These are phyloP conservation scores for Rhyacichthys aspro DNA, from an alignment of 2,797 vertebrate species.

Conservation along the genomic window DNA sequence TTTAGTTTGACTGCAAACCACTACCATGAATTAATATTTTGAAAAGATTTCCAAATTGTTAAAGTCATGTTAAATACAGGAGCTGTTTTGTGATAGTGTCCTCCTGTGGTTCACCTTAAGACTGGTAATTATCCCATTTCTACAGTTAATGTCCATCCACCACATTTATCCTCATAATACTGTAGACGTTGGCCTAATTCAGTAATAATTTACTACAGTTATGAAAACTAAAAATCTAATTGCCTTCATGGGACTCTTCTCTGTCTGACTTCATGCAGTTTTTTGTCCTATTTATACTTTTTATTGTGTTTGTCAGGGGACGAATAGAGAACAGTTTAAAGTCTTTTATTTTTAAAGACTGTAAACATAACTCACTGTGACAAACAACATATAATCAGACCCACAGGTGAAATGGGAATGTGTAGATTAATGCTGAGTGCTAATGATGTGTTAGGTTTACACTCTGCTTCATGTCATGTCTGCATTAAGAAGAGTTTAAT, in stretches of 20 bases:
- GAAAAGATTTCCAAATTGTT: too few relatives aligned
- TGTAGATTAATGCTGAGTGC: neutral
- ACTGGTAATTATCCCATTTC: too few relatives aligned
- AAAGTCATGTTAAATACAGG: too few relatives aligned
- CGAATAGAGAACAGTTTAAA: conserved; percentile 1
- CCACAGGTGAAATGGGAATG: neutral
- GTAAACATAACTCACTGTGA: conserved; percentile 2
- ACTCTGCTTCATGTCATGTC: too few relatives aligned
- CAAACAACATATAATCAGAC: conserved; percentile 8
- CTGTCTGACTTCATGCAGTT: neutral
- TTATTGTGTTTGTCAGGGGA: neutral
- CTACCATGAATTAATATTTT: too few relatives aligned
- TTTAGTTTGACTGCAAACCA: too few relatives aligned
- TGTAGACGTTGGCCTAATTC: neutral
- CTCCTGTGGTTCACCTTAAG: too few relatives aligned
- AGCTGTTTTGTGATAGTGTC: too few relatives aligned
- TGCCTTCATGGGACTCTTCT: neutral
- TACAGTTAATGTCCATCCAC: too few relatives aligned
- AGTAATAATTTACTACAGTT: neutral
- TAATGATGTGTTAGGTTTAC: neutral
- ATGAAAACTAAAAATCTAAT: conserved; percentile 3
- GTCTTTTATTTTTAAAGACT: conserved; percentile 9
- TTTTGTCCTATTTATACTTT: neutral
- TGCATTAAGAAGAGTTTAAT: too few relatives aligned
- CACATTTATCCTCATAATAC: too few relatives aligned